Evolutionary conservation across 2,113 vertebrate genomes (phyloP).

Genomic region (Bufo bufo): DNA sequence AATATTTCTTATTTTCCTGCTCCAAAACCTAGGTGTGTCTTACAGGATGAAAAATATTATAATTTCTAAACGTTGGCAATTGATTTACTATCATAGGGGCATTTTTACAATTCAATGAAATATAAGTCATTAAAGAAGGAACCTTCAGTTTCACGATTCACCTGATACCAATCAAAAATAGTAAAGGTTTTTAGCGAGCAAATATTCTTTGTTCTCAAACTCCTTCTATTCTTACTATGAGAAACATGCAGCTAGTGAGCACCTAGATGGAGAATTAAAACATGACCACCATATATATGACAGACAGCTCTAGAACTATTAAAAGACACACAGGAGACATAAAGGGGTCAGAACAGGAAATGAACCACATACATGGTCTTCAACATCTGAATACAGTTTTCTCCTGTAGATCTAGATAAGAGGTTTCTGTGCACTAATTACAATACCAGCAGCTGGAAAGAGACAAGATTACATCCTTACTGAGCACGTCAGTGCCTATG

Average conservation of each 20-base stretch:
- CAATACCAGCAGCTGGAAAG: background rate
- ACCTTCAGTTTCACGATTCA: background rate
- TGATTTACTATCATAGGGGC: too few species aligned
- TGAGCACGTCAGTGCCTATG: background rate
- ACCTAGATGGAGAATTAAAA: background rate
- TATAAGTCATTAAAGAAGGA: too few species aligned
- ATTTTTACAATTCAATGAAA: too few species aligned
- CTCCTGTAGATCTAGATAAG: background rate
- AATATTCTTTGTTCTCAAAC: background rate
- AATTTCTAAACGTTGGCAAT: too few species aligned
- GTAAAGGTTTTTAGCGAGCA: background rate
- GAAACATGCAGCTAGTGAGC: background rate
- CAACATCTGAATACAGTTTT: background rate
- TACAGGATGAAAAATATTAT: too few species aligned
- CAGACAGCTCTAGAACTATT: background rate
- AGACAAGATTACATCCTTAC: background rate
- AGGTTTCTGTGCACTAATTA: background rate
- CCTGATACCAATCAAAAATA: background rate
- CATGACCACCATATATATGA: background rate
- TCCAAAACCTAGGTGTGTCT: too few species aligned
- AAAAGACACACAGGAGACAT: background rate
- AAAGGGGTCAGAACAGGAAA: background rate
- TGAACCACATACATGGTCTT: background rate
- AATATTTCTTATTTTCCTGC: too few species aligned
- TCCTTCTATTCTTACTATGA: background rate